phyloP scores from a whole-genome alignment of 2,888 invertebrate genomes.

The Siphonodentalium dalli region DNA sequence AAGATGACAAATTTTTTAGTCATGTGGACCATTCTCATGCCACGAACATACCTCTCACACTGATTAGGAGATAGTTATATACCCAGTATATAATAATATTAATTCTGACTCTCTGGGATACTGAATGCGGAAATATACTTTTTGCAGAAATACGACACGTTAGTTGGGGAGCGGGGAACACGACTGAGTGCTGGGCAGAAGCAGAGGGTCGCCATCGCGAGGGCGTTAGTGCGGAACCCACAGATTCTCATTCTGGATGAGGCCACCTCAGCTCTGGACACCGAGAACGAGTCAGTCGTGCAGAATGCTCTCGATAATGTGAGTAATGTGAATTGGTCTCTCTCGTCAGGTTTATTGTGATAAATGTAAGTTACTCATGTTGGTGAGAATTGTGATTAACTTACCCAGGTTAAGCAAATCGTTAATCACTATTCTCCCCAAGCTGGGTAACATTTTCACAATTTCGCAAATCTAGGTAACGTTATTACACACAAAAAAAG shows the following conservation, averaged over 20 bases:
- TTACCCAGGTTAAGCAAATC: too few species aligned
- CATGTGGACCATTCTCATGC: too few species aligned
- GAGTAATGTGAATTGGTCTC: background rate
- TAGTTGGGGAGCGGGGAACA: conserved; percentile 63
- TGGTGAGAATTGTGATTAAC: too few species aligned
- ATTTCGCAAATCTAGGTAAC: background rate
- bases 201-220: conserved; percentile 74
- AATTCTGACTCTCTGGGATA: too few species aligned
- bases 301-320: conserved; percentile 75
- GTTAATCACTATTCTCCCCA: background rate
- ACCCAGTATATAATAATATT: too few species aligned
- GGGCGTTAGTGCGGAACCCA: conserved; percentile 75
- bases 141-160: conserved; percentile 55
- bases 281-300: conserved; percentile 69
- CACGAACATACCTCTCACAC: too few species aligned
- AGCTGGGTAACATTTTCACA: background rate
- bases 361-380: background rate
- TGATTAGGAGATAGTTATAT: too few species aligned
- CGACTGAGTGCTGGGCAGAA: conserved; percentile 67
- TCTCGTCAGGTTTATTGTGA: too few species aligned
- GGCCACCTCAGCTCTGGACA: conserved; percentile 65
- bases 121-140: background rate
- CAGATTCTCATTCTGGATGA: conserved; percentile 69
- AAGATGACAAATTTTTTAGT: too few species aligned
- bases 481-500: too few species aligned